Base-by-base conservation (phyloP, 2,113 vertebrate species). In the Polypterus bichir region DNA sequence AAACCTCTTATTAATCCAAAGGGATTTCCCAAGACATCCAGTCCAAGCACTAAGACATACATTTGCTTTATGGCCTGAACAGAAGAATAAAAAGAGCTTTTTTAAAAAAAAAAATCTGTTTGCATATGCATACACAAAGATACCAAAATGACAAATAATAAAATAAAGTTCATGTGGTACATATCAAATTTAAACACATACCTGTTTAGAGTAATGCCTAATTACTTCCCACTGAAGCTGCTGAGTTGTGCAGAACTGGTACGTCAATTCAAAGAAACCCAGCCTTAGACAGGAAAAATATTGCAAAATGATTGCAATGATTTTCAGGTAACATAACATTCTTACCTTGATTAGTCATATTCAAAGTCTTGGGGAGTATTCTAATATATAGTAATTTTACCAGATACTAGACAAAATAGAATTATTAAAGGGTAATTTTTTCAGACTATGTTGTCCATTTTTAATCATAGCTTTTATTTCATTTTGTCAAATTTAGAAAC, bases 1-100 rank as follows among this genome's bases (percentile, higher is more conserved):
- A 98, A 84, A 63, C 92, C 96, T 72, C 96, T 82, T 74, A 98
- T 95, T 71, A 98, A 88, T 52, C 93, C 94, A 76, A 93, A 97
- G 3, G 94, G 94, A 79, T 98, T 98, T 66, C 96, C 94, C 70
- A 98, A 85, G n/a, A 98, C 96, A 70, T 98, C 96, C 77, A 98
- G 85, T 59, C 96, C 96, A 74, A 98, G 85, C 73, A 98, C 91
- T 66, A 98, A 88, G 65, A 98, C 93, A 61, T 97, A 98, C 91
- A 96, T 93, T 76, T 98, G 96, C 67, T 90, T 97, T 76, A 98
- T 97, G 62, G 95, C 94, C 94, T 98, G 79, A 69, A 75, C 73
- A 70, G 61, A 66, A 58, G 73, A 70, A 61, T 63, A 4, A 64
- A 51, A 4, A 10, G 45, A 62, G 9, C 65, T 3, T 9, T 3